These are phyloP conservation scores for Drosophila prosaltans DNA, from an alignment of 1,140 invertebrate genomes.

Conservation along the genomic window DNA sequence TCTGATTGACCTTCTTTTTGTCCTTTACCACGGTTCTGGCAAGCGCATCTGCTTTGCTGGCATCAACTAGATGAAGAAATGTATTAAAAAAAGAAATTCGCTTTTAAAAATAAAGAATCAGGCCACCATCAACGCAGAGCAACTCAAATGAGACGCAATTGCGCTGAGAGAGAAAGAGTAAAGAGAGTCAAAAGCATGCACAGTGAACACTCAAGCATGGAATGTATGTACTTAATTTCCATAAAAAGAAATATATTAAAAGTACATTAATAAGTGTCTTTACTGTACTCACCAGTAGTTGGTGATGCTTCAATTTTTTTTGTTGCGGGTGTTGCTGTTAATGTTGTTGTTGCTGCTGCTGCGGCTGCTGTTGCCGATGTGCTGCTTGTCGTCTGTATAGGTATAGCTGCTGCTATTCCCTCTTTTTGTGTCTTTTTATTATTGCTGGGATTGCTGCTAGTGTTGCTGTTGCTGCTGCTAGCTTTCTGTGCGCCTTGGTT, in stretches of 20 bases:
- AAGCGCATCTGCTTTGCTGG: slow-evolving; percentile 75
- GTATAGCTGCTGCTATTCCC: slow-evolving; percentile 40
- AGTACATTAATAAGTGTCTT: not conserved
- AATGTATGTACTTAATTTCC: too few relatives aligned
- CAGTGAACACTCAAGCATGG: not conserved
- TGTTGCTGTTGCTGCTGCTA: slow-evolving; percentile 56
- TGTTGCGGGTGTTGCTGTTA: slow-evolving; percentile 28
- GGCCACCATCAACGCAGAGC: slow-evolving; percentile 35
- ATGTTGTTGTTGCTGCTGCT: slow-evolving; percentile 11
- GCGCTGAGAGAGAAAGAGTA: slow-evolving; percentile 30
- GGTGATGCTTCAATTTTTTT: slow-evolving; percentile 41
- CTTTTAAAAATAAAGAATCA: slow-evolving; percentile 58
- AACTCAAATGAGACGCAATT: slow-evolving; percentile 44
- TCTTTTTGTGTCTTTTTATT: slow-evolving; percentile 37
- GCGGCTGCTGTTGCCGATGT: slow-evolving; percentile 29
- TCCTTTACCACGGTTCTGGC: slow-evolving; percentile 86
- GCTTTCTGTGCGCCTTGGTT: slow-evolving; percentile 48
- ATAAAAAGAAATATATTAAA: too few relatives aligned
- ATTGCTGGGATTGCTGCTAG: slow-evolving; percentile 41
- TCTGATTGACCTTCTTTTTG: slow-evolving; percentile 86
- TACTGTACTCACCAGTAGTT: slow-evolving; percentile 59
- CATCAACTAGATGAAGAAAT: slow-evolving; percentile 52
- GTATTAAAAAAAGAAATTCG: slow-evolving; percentile 17
- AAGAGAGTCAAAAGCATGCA: slow-evolving; percentile 1
- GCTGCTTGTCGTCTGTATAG: slow-evolving; percentile 41